Percentiles rank a stretch among this genome's conserved stretches.
phyloP scores from a whole-genome alignment of 2,113 vertebrate species.

The Erythrolamprus reginae region DNA sequence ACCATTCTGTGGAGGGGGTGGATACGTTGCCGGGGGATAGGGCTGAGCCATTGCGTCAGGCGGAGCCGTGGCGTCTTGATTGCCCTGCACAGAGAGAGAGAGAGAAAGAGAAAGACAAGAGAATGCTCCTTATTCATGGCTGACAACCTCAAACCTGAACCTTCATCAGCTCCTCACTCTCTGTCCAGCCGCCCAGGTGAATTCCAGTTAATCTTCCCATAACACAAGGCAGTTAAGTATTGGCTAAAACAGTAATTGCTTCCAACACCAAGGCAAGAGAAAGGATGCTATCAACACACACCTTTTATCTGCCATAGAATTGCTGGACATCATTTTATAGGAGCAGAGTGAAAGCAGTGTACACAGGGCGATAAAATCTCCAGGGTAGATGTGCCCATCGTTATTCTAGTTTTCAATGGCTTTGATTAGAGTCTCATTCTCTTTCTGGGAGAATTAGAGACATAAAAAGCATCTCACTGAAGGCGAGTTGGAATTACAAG shows the following conservation, averaged over 20 bases:
- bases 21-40: slow-evolving; percentile 84
- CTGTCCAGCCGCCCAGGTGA: not conserved
- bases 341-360: not conserved
- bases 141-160: not conserved
- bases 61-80: slow-evolving; percentile 87
- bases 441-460: not conserved
- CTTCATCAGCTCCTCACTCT: not conserved
- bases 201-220: not conserved
- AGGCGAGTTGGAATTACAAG: not conserved
- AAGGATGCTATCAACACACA: not conserved
- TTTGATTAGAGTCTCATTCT: not conserved
- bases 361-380: not conserved
- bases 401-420: not conserved
- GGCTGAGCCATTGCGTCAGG: slow-evolving; percentile 93
- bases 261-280: not conserved
- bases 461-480: not conserved
- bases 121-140: slow-evolving; percentile 6
- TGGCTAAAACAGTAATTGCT: not conserved
- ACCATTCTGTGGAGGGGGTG: slow-evolving; percentile 86
- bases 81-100: slow-evolving; percentile 74
- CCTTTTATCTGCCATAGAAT: not conserved
- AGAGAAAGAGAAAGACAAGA: too few relatives aligned
- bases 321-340: not conserved
- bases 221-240: not conserved
- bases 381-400: not conserved